These are phyloP conservation scores for Hyles euphorbiae DNA, from an alignment of 1,140 invertebrate genomes.

Conservation along the genomic window DNA sequence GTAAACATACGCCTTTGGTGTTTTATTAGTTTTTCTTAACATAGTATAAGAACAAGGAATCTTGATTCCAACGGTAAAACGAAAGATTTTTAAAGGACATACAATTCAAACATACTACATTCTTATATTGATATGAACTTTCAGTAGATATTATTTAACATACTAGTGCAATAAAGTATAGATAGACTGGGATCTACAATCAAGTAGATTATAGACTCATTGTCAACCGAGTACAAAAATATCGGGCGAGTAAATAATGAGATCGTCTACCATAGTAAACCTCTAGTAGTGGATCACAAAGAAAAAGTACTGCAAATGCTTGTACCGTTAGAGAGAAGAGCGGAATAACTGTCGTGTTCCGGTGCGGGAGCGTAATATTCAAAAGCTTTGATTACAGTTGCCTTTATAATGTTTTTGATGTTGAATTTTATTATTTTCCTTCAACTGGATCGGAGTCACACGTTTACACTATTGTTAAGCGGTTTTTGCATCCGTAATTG, in stretches of 20 bases:
- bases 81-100: no score
- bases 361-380: constrained; percentile 21
- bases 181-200: no score
- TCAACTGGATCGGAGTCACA: constrained; percentile 2
- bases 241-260: constrained; percentile 5
- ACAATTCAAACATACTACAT: no score
- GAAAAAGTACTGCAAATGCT: constrained; percentile 46
- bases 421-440: constrained; percentile 8
- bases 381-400: constrained; percentile 9
- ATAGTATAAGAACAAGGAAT: no score
- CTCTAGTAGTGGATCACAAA: constrained; percentile 24
- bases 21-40: no score
- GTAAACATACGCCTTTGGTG: no score
- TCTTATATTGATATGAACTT: no score
- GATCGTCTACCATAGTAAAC: constrained; percentile 4
- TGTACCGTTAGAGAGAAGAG: constrained; percentile 52
- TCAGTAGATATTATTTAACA: no score
- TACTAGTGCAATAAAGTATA: no score
- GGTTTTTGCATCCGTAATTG: background rate
- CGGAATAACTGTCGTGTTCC: constrained; percentile 51
- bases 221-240: no score
- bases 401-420: constrained; percentile 7
- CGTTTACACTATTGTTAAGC: constrained; percentile 1
- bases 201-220: no score
- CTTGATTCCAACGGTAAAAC: no score